These are phyloP conservation scores for Gavia stellata DNA, from an alignment of 2,113 vertebrate species.

Conservation along the genomic window DNA sequence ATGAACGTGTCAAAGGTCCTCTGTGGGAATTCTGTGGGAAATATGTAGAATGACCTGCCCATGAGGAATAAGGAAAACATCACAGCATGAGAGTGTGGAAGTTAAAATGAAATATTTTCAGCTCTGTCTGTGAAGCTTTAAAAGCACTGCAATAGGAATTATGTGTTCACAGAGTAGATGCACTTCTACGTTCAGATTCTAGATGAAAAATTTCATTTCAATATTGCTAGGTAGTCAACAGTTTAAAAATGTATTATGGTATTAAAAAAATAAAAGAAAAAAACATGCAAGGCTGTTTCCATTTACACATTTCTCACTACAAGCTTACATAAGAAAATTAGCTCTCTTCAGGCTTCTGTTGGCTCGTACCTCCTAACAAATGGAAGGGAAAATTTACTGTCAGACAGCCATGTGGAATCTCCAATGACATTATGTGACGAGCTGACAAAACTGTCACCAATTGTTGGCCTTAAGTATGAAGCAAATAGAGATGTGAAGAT, in stretches of 20 bases:
- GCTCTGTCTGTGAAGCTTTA: slow-evolving; percentile 36
- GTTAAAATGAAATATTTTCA: slow-evolving; percentile 68
- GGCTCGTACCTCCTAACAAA: slow-evolving; percentile 26
- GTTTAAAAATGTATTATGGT: neutral
- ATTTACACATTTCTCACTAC: neutral
- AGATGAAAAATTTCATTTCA: slow-evolving; percentile 3
- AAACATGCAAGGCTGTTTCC: neutral
- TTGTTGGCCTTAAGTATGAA: slow-evolving; percentile 36
- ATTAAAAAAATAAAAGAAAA: neutral
- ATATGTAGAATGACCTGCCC: slow-evolving; percentile 71
- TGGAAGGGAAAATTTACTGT: slow-evolving; percentile 37
- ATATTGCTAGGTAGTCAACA: neutral
- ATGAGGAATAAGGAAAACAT: slow-evolving; percentile 72
- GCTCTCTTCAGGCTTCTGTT: neutral
- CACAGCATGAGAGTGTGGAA: slow-evolving; percentile 69
- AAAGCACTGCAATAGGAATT: slow-evolving; percentile 30
- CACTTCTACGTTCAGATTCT: neutral
- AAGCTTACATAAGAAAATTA: neutral
- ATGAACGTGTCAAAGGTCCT: slow-evolving; percentile 72
- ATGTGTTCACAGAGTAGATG: neutral
- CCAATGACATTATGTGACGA: neutral
- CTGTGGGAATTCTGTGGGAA: slow-evolving; percentile 78
- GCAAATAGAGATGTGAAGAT: slow-evolving; percentile 23
- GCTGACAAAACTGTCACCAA: slow-evolving; percentile 37
- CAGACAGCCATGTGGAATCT: neutral